phyloP scores from a whole-genome alignment of 2,113 vertebrate genomes.

The Uria lomvia region DNA sequence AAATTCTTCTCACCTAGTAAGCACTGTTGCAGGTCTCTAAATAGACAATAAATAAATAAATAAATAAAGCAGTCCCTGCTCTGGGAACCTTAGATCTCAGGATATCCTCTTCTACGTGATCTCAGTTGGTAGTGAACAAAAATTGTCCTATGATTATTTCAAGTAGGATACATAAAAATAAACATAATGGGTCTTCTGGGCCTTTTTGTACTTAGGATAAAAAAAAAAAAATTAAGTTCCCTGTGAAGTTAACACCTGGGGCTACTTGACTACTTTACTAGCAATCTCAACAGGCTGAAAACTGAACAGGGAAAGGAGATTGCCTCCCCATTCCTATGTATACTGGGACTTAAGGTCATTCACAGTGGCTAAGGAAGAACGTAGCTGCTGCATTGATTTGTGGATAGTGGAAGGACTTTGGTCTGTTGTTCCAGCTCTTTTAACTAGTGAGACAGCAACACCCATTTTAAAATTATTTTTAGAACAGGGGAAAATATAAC shows the following conservation, averaged over 20 bases:
- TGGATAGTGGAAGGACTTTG: constrained; percentile 9
- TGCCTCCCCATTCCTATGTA: not conserved
- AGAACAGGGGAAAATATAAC: not conserved
- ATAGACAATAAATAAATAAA: not conserved
- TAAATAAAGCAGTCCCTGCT: not conserved
- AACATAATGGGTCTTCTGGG: not conserved
- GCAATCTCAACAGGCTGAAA: not conserved
- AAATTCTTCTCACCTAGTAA: not conserved
- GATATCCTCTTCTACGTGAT: not conserved
- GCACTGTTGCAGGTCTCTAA: not conserved
- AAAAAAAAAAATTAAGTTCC: not conserved
- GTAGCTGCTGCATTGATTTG: not conserved
- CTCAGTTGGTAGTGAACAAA: not conserved
- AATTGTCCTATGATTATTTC: not conserved
- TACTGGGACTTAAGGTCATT: not conserved
- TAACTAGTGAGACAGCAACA: not conserved
- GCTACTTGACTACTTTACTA: not conserved
- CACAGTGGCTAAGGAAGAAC: not conserved
- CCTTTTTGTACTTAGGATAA: not conserved
- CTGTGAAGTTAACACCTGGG: not conserved
- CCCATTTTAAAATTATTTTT: not conserved
- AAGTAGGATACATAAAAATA: not conserved
- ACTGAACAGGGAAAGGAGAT: not conserved
- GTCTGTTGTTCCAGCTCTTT: not conserved
- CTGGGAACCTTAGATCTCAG: not conserved